A percentile compares a stretch with the other conserved stretches of the same genome.
phyloP scores from a whole-genome alignment of 1,140 invertebrate species.

The Choristoneura fumiferana region DNA sequence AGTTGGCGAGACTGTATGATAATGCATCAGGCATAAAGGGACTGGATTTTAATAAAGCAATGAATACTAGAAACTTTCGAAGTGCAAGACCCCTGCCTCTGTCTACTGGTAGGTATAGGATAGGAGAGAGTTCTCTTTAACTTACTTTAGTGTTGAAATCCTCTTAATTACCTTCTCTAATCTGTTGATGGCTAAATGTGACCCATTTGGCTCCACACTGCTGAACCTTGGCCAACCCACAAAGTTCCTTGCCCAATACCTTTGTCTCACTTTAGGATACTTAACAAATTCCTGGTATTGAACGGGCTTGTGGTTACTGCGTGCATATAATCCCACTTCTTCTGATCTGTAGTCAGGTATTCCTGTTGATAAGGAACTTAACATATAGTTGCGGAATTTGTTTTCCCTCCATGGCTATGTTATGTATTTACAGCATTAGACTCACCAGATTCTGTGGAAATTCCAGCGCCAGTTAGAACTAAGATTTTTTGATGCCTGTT shows the following conservation, averaged over 20 bases:
- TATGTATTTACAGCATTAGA: neutral
- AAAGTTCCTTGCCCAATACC: slow-evolving; percentile 98
- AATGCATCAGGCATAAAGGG: too few species aligned
- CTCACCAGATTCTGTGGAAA: slow-evolving; percentile 94
- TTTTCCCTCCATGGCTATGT: too few species aligned
- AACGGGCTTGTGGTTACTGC: slow-evolving; percentile 89
- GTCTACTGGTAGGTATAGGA: too few species aligned
- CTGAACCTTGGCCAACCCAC: slow-evolving; percentile 93
- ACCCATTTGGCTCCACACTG: slow-evolving; percentile 82
- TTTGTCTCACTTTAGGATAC: slow-evolving; percentile 82
- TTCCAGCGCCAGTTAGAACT: slow-evolving; percentile 94
- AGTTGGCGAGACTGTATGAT: too few species aligned
- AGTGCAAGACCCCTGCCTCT: too few species aligned
- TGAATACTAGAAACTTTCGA: too few species aligned
- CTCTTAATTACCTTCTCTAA: slow-evolving; percentile 79
- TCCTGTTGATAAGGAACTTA: slow-evolving; percentile 77
- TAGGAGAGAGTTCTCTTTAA: too few species aligned
- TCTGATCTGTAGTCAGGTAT: slow-evolving; percentile 97
- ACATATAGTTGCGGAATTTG: slow-evolving; percentile 13
- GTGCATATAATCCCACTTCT: slow-evolving; percentile 94
- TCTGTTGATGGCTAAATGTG: slow-evolving; percentile 81
- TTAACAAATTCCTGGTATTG: slow-evolving; percentile 92
- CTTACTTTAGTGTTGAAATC: neutral
- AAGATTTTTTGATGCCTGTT: slow-evolving; percentile 81
- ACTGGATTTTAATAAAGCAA: too few species aligned